A percentile compares a stretch with the other conserved stretches of the same genome.
These are phyloP conservation scores for Acleris holmiana DNA, from an alignment of 2,888 invertebrate genomes.

Conservation along the genomic window DNA sequence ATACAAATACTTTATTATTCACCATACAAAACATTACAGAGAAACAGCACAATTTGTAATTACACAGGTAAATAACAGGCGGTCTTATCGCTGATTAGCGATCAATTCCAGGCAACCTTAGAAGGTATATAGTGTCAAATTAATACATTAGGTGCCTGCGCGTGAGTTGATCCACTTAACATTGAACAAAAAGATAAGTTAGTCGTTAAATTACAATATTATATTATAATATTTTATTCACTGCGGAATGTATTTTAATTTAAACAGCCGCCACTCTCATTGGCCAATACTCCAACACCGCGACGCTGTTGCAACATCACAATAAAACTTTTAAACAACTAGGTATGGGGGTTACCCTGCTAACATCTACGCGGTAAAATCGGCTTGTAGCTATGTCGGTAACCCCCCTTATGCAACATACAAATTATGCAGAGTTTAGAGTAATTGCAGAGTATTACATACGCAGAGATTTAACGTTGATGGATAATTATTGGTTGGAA, in stretches of 20 bases:
- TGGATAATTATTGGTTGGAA: slow-evolving; percentile 24
- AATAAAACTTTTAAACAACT: slow-evolving; percentile 21
- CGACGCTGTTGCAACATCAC: slow-evolving; percentile 16
- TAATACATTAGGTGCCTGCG: no score
- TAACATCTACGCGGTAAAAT: slow-evolving; percentile 5
- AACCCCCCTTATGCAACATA: slow-evolving; percentile 18
- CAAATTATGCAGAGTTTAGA: slow-evolving; percentile 17
- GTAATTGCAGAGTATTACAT: slow-evolving; percentile 23
- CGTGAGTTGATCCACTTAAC: no score
- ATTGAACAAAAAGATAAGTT: no score
- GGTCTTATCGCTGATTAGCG: no score
- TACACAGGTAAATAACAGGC: no score
- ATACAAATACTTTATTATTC: no score
- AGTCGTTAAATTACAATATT: neutral
- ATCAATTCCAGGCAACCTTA: no score
- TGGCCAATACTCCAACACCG: slow-evolving; percentile 14
- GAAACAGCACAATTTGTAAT: no score
- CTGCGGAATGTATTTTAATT: neutral
- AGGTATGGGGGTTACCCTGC: slow-evolving; percentile 22
- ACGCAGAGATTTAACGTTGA: slow-evolving; percentile 19
- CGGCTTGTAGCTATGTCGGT: neutral
- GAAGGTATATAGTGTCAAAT: no score
- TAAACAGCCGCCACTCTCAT: slow-evolving; percentile 4
- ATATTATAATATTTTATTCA: no score
- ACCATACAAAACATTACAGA: no score